These are phyloP conservation scores for Macrophya annulata DNA, from an alignment of 2,888 invertebrate species.

Conservation along the genomic window DNA sequence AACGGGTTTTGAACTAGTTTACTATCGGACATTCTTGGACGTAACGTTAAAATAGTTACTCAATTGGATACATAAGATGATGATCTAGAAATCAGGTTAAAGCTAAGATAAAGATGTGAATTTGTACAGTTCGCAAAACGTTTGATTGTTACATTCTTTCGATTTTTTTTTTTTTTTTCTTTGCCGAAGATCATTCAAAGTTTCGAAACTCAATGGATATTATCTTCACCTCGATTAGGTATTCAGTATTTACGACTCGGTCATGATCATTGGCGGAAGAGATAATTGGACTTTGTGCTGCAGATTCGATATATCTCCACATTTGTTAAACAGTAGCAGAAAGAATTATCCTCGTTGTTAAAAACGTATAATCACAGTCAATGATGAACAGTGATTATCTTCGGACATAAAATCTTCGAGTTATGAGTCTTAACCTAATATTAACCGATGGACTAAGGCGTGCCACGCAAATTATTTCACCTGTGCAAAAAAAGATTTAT, in stretches of 20 bases:
- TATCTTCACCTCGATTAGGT: constrained; percentile 17
- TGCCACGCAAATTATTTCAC: neutral
- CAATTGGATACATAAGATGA: neutral
- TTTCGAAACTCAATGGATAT: constrained; percentile 13
- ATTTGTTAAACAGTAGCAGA: neutral
- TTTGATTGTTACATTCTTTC: neutral
- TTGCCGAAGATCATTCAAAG: neutral
- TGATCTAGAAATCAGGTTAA: constrained; percentile 28
- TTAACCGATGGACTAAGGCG: constrained; percentile 1
- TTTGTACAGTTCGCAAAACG: neutral
- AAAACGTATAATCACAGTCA: constrained; percentile 30
- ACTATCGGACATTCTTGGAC: neutral
- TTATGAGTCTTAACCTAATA: neutral
- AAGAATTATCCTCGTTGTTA: neutral
- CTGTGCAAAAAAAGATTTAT: neutral
- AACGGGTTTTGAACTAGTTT: constrained; percentile 5
- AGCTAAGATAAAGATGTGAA: neutral
- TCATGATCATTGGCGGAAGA: neutral
- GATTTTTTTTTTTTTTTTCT: neutral
- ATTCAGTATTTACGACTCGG: constrained; percentile 6
- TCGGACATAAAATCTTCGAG: neutral
- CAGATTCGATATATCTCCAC: neutral
- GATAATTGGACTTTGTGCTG: neutral
- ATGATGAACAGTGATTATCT: constrained; percentile 30
- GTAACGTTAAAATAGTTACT: neutral